Evolutionary conservation across 2,888 invertebrate genomes (phyloP).

Genomic region (Agrotis segetum): DNA sequence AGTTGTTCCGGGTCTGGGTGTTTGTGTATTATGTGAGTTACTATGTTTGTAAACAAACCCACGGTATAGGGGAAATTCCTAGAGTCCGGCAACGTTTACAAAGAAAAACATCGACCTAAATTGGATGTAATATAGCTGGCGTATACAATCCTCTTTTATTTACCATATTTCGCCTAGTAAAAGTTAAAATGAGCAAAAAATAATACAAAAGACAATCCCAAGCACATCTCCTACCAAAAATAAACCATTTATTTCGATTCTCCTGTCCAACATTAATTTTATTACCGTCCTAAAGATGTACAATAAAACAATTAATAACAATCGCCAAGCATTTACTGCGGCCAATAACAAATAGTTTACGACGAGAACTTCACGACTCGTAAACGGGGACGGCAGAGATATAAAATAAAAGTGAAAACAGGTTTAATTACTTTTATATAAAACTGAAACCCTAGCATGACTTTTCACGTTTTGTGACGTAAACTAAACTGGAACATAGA

Average conservation of each 20-base stretch:
- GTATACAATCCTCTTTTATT: too few relatives aligned
- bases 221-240: not conserved
- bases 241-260: conserved; percentile 10
- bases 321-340: conserved; percentile 13
- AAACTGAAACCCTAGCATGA: not conserved
- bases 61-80: too few relatives aligned
- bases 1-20: too few relatives aligned
- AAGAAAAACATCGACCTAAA: too few relatives aligned
- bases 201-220: not conserved
- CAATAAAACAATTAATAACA: conserved; percentile 47
- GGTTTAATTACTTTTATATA: conserved; percentile 40
- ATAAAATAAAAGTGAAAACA: conserved; percentile 30
- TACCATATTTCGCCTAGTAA: too few relatives aligned
- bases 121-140: too few relatives aligned
- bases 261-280: not conserved
- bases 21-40: too few relatives aligned
- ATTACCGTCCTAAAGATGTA: not conserved
- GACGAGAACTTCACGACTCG: conserved; percentile 38
- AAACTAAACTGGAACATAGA: too few relatives aligned
- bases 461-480: too few relatives aligned
- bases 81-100: too few relatives aligned
- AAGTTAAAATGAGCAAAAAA: not conserved
- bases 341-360: conserved; percentile 38
- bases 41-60: too few relatives aligned
- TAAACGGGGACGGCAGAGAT: conserved; percentile 39